Base-by-base conservation (phyloP, 2,888 invertebrate species). In the Drosophila colorata region DNA sequence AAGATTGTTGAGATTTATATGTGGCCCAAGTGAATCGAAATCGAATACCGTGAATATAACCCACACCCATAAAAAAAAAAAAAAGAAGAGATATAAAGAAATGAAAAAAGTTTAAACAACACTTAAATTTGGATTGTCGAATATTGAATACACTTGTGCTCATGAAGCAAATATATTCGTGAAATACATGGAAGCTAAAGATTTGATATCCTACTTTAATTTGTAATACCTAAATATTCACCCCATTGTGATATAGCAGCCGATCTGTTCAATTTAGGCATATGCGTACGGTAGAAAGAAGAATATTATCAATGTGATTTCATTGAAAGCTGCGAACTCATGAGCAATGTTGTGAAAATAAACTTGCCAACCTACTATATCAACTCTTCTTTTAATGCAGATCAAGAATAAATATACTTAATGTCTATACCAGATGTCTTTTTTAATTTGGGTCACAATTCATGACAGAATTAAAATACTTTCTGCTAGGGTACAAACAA, bases 21-120 rank as follows among this genome's bases (percentile, higher is more conserved):
- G 56, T 77, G 74, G 56, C 74, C 78, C 78, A 68, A 74, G 78
- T 59, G 78, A 75, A 85, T 87, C 88, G 80, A 82, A 82, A 83
- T 82, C 88, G 77, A 88, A 83, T 83, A 69, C 83, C 63, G 61
- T 74, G 44, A 78, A 78, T 48, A 74, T 25, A 52, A 23, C 37
- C 41, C 18, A 33, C 18, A 16, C 52, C 57, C 43, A 41, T 51
- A 59, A 40, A 51, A 16, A 41, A n/a, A 61, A 20, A n/a, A 16
- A 25, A 2, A 14, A 51, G 28, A 14, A 52, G n/a, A n/a, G n/a
- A n/a, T n/a, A 20, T 55, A 7, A 40, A 37, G 9, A 48, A 49
- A 37, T 31, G 2, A 44, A 51, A 40, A 66, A 63, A 46, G 33
- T 13, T 33, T 33, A 13, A 33, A 13, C 13, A 33, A 4, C 14